Percentiles rank a stretch among this genome's conserved stretches.
Conservation (phyloP, 1,140 invertebrate genomes). For the Drosophila orosa region DNA sequence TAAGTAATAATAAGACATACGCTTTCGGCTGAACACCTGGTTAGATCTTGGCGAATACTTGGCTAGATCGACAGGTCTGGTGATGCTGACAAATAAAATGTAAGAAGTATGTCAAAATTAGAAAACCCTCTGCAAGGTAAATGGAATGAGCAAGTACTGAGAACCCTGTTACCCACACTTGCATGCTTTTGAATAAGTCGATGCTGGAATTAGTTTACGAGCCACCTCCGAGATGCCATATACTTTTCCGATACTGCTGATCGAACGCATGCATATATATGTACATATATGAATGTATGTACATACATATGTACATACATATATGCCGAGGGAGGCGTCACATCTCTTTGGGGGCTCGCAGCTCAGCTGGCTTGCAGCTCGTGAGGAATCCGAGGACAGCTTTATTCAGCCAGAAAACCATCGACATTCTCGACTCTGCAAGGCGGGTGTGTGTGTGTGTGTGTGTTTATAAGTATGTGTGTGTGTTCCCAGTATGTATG, state of each 20-base stretch:
- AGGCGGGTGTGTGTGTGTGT: neutral
- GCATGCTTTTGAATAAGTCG: neutral
- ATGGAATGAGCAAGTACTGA: neutral
- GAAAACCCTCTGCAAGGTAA: neutral
- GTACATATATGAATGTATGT: too few relatives aligned
- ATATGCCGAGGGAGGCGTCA: neutral
- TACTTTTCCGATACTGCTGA: neutral
- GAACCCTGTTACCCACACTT: too few relatives aligned
- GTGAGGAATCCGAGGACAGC: slow-evolving; percentile 1
- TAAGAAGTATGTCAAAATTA: neutral
- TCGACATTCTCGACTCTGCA: slow-evolving; percentile 10
- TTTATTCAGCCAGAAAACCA: slow-evolving; percentile 2
- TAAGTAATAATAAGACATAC: too few relatives aligned
- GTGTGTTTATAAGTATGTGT: slow-evolving; percentile 1
- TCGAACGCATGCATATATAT: too few relatives aligned
- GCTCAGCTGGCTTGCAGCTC: slow-evolving; percentile 1
- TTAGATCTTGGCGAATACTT: too few relatives aligned
- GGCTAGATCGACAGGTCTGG: neutral
- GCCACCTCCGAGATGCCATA: neutral
- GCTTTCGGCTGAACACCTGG: too few relatives aligned
- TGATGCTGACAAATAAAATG: neutral
- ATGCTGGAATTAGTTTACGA: neutral
- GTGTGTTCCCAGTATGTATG: slow-evolving; percentile 28
- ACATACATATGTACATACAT: too few relatives aligned
- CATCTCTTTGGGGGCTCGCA: neutral